Evolutionary conservation across 1,140 invertebrate genomes (phyloP).

Genomic region (Nephotettix cincticeps): DNA sequence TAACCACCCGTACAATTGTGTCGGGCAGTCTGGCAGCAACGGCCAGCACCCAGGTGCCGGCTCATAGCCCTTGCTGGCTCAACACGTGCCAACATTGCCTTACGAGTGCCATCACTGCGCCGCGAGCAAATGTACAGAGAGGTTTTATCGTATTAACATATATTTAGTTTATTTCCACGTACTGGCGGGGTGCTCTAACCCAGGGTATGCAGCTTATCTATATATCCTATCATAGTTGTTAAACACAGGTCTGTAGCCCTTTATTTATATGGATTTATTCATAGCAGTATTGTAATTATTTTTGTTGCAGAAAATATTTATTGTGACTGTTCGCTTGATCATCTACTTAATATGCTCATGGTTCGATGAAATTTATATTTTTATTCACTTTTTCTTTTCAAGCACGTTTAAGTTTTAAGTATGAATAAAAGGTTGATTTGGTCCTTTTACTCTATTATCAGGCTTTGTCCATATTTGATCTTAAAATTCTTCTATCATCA

Average conservation of each 20-base stretch:
- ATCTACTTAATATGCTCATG: too few species aligned
- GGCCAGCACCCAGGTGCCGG: background rate
- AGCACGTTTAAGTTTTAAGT: too few species aligned
- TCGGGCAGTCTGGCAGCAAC: background rate
- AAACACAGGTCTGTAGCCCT: background rate
- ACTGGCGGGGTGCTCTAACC: background rate
- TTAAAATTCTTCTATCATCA: too few species aligned
- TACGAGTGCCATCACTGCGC: constrained; percentile 9
- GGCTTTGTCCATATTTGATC: too few species aligned
- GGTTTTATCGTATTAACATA: constrained; percentile 21
- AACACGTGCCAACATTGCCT: constrained; percentile 37
- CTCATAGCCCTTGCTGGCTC: constrained; percentile 14
- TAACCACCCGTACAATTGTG: constrained; percentile 62
- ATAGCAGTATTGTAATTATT: background rate
- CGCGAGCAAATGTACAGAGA: constrained; percentile 1
- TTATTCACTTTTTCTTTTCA: too few species aligned
- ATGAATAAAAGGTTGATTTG: too few species aligned
- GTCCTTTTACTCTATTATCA: too few species aligned
- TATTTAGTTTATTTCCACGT: constrained; percentile 5
- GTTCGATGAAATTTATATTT: too few species aligned
- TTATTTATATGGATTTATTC: too few species aligned
- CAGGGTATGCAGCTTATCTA: constrained; percentile 1
- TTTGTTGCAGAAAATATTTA: background rate
- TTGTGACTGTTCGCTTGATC: background rate
- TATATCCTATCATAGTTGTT: background rate